A percentile compares a stretch with the other conserved stretches of the same genome.
Conservation (phyloP, 1,140 invertebrate genomes). For the Drosophila carrolli region DNA sequence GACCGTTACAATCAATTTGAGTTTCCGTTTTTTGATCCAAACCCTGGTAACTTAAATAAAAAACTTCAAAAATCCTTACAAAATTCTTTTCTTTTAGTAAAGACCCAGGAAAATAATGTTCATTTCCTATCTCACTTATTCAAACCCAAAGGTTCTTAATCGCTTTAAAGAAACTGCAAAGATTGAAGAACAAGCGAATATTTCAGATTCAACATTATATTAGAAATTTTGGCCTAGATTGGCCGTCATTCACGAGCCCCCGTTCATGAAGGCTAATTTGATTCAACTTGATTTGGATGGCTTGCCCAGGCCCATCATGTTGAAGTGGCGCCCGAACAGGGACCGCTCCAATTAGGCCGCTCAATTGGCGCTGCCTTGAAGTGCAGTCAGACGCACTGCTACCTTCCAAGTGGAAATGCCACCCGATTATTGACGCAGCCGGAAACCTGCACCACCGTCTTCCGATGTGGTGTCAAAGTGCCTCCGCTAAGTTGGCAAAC, state of each 20-base stretch:
- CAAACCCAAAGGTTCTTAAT: no score
- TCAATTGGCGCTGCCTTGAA: conserved; percentile 17
- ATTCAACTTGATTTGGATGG: conserved; percentile 17
- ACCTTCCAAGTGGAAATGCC: conserved; percentile 1
- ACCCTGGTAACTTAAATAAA: no score
- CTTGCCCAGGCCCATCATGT: neutral
- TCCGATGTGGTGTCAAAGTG: conserved; percentile 32
- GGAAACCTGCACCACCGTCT: conserved; percentile 19
- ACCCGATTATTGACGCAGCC: conserved; percentile 10
- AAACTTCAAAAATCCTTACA: no score
- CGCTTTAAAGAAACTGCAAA: no score
- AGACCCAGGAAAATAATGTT: no score
- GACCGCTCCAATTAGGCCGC: conserved; percentile 35
- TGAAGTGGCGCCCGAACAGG: conserved; percentile 15
- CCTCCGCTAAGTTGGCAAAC: conserved; percentile 26
- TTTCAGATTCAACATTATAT: no score
- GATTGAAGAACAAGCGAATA: neutral
- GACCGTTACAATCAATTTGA: no score
- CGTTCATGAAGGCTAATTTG: conserved; percentile 21
- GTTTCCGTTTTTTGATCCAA: no score
- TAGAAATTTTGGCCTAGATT: neutral
- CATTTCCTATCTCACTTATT: no score
- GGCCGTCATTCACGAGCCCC: neutral
- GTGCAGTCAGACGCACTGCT: conserved; percentile 34
- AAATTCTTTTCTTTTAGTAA: no score